Evolutionary conservation across 2,888 invertebrate genomes (phyloP).

Genomic region (Notocelia uddmanniana): DNA sequence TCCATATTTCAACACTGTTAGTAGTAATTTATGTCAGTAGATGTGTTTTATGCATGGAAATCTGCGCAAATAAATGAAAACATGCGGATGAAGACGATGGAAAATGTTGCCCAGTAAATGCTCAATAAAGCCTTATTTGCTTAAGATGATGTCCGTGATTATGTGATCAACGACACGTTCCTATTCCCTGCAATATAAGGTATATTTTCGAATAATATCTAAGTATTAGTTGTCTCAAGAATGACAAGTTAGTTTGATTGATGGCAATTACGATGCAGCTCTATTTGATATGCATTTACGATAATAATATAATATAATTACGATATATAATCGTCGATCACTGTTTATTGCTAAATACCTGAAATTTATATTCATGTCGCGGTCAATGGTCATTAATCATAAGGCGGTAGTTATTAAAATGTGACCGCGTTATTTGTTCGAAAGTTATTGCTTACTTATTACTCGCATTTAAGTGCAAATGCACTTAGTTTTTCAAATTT

Average conservation of each 20-base stretch:
- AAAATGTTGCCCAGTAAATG: constrained; percentile 11
- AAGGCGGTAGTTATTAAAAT: not conserved
- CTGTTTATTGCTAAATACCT: constrained; percentile 20
- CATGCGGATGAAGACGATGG: constrained; percentile 16
- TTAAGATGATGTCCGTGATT: constrained; percentile 12
- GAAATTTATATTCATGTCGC: constrained; percentile 14
- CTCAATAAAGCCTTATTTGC: constrained; percentile 27
- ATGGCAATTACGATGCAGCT: constrained; percentile 26
- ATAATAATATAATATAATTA: no score
- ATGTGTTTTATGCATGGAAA: not conserved
- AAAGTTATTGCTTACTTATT: not conserved
- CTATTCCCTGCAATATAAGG: constrained; percentile 4
- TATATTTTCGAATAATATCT: constrained; percentile 3
- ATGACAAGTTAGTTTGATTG: constrained; percentile 18
- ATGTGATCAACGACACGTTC: not conserved
- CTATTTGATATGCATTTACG: constrained; percentile 29
- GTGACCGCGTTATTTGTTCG: not conserved
- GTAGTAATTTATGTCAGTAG: not conserved
- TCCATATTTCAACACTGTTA: not conserved
- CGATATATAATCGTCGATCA: constrained; percentile 17
- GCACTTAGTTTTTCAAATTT: no score
- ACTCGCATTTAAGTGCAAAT: no score
- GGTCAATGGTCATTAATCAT: constrained; percentile 20
- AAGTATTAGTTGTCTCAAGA: constrained; percentile 18
- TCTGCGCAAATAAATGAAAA: constrained; percentile 15